A percentile compares a stretch with the other conserved stretches of the same genome.
These are phyloP conservation scores for Priocnemis perturbator DNA, from an alignment of 2,888 invertebrate genomes.

Conservation along the genomic window DNA sequence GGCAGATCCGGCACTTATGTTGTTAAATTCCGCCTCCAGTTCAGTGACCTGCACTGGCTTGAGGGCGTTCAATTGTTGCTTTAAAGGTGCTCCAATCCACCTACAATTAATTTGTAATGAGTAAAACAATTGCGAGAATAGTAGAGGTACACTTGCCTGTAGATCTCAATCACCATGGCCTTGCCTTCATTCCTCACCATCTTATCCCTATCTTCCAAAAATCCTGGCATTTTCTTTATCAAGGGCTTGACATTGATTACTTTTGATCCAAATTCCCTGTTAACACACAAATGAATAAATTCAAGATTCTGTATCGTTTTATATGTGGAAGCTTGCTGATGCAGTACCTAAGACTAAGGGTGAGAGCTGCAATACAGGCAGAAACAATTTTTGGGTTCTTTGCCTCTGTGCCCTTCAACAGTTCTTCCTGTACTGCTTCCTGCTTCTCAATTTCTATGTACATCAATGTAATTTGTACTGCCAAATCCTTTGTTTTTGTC, in stretches of 20 bases:
- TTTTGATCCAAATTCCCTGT: slow-evolving; percentile 92
- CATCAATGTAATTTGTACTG: slow-evolving; percentile 92
- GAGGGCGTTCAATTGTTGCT: slow-evolving; percentile 88
- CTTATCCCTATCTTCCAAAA: slow-evolving; percentile 95
- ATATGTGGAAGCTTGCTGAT: too few relatives aligned
- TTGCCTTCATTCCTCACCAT: slow-evolving; percentile 94
- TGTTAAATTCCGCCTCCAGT: slow-evolving; percentile 91
- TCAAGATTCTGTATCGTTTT: background rate
- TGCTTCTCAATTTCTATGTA: slow-evolving; percentile 97
- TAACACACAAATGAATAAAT: slow-evolving; percentile 32
- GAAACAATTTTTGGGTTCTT: slow-evolving; percentile 97
- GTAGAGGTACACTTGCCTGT: slow-evolving; percentile 77
- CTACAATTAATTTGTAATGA: slow-evolving; percentile 70
- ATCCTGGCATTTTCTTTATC: slow-evolving; percentile 89
- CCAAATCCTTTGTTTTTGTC: slow-evolving; percentile 93
- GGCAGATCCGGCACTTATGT: slow-evolving; percentile 81
- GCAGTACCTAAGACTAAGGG: slow-evolving; percentile 81
- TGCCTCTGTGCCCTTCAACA: slow-evolving; percentile 94
- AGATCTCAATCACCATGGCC: slow-evolving; percentile 93
- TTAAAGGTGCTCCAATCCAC: slow-evolving; percentile 90
- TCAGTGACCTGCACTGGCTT: slow-evolving; percentile 95
- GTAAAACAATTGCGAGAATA: background rate
- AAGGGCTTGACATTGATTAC: slow-evolving; percentile 91
- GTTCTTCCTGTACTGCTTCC: slow-evolving; percentile 91
- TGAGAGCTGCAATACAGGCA: slow-evolving; percentile 86